These are phyloP conservation scores for Heliconius erato DNA, from an alignment of 2,888 invertebrate species.

Conservation along the genomic window DNA sequence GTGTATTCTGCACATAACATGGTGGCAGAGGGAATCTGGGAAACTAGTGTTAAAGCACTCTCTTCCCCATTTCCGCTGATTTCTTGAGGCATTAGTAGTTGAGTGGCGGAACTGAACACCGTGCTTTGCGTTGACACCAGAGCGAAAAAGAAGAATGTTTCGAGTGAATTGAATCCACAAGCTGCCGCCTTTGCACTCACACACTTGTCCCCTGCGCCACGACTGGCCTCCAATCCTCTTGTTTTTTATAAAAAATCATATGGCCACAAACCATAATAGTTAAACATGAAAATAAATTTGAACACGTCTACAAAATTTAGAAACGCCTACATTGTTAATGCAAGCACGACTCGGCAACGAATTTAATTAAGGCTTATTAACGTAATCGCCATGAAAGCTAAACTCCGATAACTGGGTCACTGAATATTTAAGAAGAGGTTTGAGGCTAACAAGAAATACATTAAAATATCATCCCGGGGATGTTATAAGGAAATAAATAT, in stretches of 20 bases:
- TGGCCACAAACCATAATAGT: background rate
- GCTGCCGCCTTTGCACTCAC: too few relatives aligned
- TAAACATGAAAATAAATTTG: constrained; percentile 2
- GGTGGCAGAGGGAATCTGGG: too few relatives aligned
- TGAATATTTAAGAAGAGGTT: constrained; percentile 44
- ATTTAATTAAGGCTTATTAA: constrained; percentile 50
- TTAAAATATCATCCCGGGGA: constrained; percentile 26
- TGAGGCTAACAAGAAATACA: constrained; percentile 27
- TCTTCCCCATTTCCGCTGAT: too few relatives aligned
- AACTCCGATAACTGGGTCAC: constrained; percentile 47
- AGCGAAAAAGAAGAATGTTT: too few relatives aligned
- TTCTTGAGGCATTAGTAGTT: too few relatives aligned
- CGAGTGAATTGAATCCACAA: too few relatives aligned
- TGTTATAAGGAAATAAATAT: constrained; percentile 22
- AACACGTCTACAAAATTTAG: constrained; percentile 13
- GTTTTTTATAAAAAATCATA: background rate
- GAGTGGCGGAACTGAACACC: too few relatives aligned
- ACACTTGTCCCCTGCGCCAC: too few relatives aligned
- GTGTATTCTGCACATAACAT: too few relatives aligned
- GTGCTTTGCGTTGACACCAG: too few relatives aligned
- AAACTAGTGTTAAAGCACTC: too few relatives aligned
- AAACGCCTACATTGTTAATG: constrained; percentile 27
- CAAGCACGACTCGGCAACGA: constrained; percentile 45
- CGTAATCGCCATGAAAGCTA: constrained; percentile 46
- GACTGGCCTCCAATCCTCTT: too few relatives aligned